Percentiles rank a stretch among this genome's conserved stretches.
Conservation (phyloP, 2,888 invertebrate species). For the Theodoxus fluviatilis region DNA sequence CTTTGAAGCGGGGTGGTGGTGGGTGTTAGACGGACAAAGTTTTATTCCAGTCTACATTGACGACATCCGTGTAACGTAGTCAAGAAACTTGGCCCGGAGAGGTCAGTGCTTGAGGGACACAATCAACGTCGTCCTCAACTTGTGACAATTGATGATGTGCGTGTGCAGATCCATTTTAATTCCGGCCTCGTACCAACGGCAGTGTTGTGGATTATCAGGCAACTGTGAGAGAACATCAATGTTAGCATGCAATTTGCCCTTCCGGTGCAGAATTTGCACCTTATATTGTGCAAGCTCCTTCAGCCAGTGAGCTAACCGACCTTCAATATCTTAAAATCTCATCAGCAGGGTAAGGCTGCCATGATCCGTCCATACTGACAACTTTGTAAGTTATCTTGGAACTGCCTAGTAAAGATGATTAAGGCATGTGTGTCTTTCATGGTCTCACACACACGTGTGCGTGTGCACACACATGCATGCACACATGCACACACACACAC, state of each 20-base stretch:
- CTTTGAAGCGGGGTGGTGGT: too few relatives aligned
- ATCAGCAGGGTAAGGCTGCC: conserved; percentile 32
- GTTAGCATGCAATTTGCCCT: conserved; percentile 28
- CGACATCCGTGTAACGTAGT: too few relatives aligned
- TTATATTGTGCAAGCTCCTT: conserved; percentile 37
- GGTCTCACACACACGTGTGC: too few relatives aligned
- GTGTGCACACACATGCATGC: too few relatives aligned
- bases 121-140: conserved; percentile 20
- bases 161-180: not conserved
- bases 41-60: too few relatives aligned
- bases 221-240: conserved; percentile 30
- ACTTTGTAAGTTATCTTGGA: conserved; percentile 34
- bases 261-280: conserved; percentile 29
- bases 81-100: too few relatives aligned
- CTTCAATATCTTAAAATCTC: conserved; percentile 32
- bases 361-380: conserved; percentile 35
- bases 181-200: conserved; percentile 10
- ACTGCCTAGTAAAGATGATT: conserved; percentile 33
- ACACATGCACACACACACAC: too few relatives aligned
- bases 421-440: conserved; percentile 31
- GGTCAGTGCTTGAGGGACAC: conserved; percentile 5
- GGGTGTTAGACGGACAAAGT: not conserved
- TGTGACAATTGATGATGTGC: conserved; percentile 12
- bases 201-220: not conserved
- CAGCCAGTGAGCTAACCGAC: conserved; percentile 36